A percentile compares a stretch with the other conserved stretches of the same genome.
Evolutionary conservation across 2,888 invertebrate genomes (phyloP).

Genomic region (Lydus trimaculatus): DNA sequence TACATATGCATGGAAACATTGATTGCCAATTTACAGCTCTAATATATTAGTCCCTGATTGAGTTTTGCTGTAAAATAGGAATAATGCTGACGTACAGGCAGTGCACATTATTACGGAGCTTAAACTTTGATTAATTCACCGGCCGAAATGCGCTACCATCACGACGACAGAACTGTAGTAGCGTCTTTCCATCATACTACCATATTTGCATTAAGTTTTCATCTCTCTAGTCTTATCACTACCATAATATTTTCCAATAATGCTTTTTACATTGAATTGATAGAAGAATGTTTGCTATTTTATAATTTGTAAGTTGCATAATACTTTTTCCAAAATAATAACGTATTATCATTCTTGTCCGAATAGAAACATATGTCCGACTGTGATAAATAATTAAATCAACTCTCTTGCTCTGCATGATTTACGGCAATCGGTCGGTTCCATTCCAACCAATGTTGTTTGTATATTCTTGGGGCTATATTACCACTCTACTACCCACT

Average conservation of each 20-base stretch:
- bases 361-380: neutral
- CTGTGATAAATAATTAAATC: constrained; percentile 8
- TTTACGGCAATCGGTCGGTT: neutral
- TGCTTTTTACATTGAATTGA: neutral
- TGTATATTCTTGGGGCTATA: neutral
- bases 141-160: constrained; percentile 47
- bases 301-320: neutral
- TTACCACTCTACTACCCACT: constrained; percentile 1
- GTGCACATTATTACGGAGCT: constrained; percentile 61
- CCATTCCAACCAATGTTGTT: neutral
- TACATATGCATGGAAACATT: constrained; percentile 64
- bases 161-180: constrained; percentile 47
- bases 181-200: neutral
- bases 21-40: constrained; percentile 64
- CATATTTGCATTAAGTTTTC: neutral
- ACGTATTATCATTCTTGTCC: neutral
- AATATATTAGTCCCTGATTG: constrained; percentile 64
- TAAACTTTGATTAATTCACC: constrained; percentile 63
- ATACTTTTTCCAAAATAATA: neutral
- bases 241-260: neutral
- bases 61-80: constrained; percentile 64
- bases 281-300: no score
- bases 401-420: constrained; percentile 8
- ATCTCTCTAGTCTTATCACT: neutral
- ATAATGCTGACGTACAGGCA: constrained; percentile 62